A percentile compares a stretch with the other conserved stretches of the same genome.
Conservation (phyloP, 2,113 vertebrate species). For the Urocitellus parryii region DNA sequence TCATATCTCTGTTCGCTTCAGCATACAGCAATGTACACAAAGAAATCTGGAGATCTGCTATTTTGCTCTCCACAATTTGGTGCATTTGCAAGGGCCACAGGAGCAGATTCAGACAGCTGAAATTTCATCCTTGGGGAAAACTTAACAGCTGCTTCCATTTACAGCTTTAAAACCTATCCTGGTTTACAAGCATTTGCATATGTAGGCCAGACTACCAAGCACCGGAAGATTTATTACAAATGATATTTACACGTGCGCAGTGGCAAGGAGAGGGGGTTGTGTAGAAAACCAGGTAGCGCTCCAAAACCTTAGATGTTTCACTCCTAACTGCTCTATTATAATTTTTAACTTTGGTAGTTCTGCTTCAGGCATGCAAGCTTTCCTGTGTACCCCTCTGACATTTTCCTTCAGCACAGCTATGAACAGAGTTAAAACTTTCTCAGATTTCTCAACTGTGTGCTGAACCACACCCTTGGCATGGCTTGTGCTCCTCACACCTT, state of each 20-base stretch:
- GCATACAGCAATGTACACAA: constrained; percentile 55
- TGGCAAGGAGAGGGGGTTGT: too few relatives aligned
- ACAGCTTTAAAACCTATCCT: constrained; percentile 84
- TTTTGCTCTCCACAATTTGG: constrained; percentile 75
- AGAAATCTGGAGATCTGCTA: constrained; percentile 81
- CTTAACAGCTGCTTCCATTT: constrained; percentile 90
- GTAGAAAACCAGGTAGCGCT: not conserved
- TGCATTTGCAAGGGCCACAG: constrained; percentile 79
- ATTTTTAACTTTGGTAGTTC: not conserved
- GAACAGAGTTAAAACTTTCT: constrained; percentile 41
- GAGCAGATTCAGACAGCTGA: constrained; percentile 83
- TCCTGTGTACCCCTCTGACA: not conserved
- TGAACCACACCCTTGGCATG: constrained; percentile 39
- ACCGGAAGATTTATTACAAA: constrained; percentile 59
- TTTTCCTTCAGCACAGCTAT: not conserved
- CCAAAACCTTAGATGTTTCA: constrained; percentile 5
- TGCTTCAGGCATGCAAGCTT: not conserved
- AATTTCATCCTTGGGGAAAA: constrained; percentile 87
- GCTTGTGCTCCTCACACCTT: not conserved
- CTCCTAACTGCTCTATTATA: not conserved
- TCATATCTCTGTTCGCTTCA: not conserved
- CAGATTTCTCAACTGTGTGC: constrained; percentile 26
- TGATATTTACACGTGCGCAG: constrained; percentile 43
- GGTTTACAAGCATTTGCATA: constrained; percentile 64
- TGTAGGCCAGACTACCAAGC: constrained; percentile 57